Conservation (phyloP, 1,140 invertebrate species). For the Drosophila bipectinata region DNA sequence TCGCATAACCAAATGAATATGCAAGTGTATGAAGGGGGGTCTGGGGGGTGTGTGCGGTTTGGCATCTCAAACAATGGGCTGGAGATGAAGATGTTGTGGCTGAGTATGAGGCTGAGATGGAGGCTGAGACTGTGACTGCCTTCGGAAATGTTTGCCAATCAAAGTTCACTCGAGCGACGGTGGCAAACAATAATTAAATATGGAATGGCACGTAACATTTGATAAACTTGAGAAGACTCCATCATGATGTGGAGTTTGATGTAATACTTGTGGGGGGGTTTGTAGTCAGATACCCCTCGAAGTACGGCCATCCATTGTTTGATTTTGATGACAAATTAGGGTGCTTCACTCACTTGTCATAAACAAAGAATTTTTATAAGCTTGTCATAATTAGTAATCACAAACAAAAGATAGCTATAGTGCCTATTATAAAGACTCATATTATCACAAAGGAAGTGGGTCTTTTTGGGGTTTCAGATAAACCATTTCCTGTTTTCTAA, state of each 20-base stretch:
- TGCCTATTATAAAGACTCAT: too few relatives aligned
- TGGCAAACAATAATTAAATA: conserved; percentile 28
- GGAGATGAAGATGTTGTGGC: conserved; percentile 13
- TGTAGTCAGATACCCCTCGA: background rate
- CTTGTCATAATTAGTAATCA: conserved; percentile 5
- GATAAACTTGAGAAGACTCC: conserved; percentile 12
- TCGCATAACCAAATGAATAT: conserved; percentile 47
- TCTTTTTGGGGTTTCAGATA: too few relatives aligned
- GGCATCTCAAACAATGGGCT: conserved; percentile 37
- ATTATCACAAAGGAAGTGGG: too few relatives aligned
- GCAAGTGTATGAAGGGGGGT: conserved; percentile 5
- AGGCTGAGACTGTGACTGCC: background rate
- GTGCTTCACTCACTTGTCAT: background rate
- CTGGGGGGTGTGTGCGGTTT: conserved; percentile 7
- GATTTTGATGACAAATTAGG: conserved; percentile 19
- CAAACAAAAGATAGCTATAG: too few relatives aligned
- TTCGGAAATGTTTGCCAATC: conserved; percentile 41
- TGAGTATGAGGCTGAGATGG: background rate
- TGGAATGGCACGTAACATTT: conserved; percentile 36
- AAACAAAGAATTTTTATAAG: background rate
- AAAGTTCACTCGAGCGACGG: conserved; percentile 36
- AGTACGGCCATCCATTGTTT: background rate
- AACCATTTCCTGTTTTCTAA: too few relatives aligned
- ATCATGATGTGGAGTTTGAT: background rate
- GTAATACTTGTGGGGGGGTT: background rate